Conservation (phyloP, 1,140 invertebrate genomes). For the Glossosoma conforme region DNA sequence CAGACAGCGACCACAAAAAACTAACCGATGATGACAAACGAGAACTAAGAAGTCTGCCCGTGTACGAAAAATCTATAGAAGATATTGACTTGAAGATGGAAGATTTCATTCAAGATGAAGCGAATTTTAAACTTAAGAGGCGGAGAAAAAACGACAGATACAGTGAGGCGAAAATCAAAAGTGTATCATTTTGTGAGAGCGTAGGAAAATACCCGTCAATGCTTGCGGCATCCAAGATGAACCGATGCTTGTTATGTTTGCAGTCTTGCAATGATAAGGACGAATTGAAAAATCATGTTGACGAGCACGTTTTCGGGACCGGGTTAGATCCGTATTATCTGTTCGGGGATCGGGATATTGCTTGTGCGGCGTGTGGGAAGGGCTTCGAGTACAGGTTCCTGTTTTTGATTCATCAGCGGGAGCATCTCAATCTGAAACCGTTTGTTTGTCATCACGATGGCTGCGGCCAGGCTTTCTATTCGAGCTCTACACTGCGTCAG, state of each 20-base stretch:
- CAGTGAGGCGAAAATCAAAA: conserved; percentile 3
- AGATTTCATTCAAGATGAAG: neutral
- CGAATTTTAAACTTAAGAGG: neutral
- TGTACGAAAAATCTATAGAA: conserved; percentile 2
- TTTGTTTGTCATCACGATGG: conserved; percentile 21
- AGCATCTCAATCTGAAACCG: conserved; percentile 25
- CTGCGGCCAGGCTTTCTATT: conserved; percentile 16
- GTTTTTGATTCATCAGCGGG: conserved; percentile 25
- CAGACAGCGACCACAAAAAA: too few relatives aligned
- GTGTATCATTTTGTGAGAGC: neutral
- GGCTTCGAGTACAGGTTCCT: conserved; percentile 18
- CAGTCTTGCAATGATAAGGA: conserved; percentile 17
- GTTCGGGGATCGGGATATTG: conserved; percentile 18
- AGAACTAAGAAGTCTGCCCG: too few relatives aligned
- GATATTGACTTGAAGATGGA: neutral
- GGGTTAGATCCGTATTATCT: conserved; percentile 26
- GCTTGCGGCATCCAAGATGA: conserved; percentile 10
- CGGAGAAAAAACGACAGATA: conserved; percentile 2
- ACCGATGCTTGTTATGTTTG: conserved; percentile 24
- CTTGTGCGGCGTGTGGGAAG: conserved; percentile 17
- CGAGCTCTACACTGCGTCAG: conserved; percentile 18
- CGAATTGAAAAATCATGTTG: conserved; percentile 18
- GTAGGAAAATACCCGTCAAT: conserved; percentile 19
- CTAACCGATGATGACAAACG: conserved; percentile 1
- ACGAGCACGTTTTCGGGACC: conserved; percentile 18